Base-by-base conservation (phyloP, 1,140 invertebrate species). In the Panulirus ornatus region DNA sequence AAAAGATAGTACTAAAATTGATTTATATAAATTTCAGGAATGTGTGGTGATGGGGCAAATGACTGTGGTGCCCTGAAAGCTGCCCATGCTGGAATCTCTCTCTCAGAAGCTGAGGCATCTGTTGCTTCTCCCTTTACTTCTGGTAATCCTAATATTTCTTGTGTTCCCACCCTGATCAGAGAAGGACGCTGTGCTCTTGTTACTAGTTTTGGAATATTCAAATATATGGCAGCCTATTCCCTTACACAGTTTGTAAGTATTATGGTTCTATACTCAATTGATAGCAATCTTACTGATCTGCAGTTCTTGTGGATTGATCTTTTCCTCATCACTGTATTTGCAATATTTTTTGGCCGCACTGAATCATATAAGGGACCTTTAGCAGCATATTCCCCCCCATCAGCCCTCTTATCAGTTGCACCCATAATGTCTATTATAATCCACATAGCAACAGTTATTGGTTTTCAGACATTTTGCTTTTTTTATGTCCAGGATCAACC, bases 51-150 rank as follows among this genome's bases (percentile, higher is more conserved):
- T 93, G 96, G 96, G 36, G 98, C 98, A 3, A 99, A 99, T 94
- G 98, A 99, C 94, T 99, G 98, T 94, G 98, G 97, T 22, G 97
- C 97, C 2, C 94, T 98, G 78, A 98, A 98, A 94, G 97, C 97
- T 0, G 98, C 98, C 0, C 98, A 99, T 94, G 97, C 98, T 2
- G 98, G 98, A 34, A 97, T 99, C 51, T 98, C 97, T 0, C 95
- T 99, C 2, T 98, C 97, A 0, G 97, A 99, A 93, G 97, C 98
- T 0, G 98, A 99, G 94, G 98, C 98, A 0, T 96, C 97, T 91
- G 98, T 99, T 11, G 98, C 98, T 0, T 97, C 97, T 6, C 98
- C 98, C 2, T 99, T 99, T 93, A 99, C 98, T 0, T 99, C 98
- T 0, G 96, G 97, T 92, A 96, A 96, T 78, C 96, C 97, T 38